Base-by-base conservation (phyloP, 1,140 invertebrate genomes). In the Heterodera carotae region DNA sequence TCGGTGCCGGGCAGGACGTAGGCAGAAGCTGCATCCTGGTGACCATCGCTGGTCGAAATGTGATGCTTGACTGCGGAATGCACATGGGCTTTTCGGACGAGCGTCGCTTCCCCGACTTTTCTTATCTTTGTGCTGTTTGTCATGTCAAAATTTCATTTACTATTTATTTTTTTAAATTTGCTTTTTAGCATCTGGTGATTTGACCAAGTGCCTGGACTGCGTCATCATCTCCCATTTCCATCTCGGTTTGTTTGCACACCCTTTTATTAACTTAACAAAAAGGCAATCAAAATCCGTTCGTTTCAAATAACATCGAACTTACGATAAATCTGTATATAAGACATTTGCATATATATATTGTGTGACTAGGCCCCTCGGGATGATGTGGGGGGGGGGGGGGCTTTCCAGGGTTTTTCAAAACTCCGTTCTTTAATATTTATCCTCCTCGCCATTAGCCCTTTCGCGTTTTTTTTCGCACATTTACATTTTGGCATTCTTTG, bases 11-110 rank as follows among this genome's bases (percentile, higher is more conserved):
- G 18, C 85, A 87, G 60, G 97, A 99, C 93, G 97, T 99, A 39
- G 97, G 97, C 0, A 90, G 97, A 71, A 98, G 96, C 88, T 99
- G 97, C 86, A 94, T 99, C 80, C 88, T 99, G 15, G 91, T 99
- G 0, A 93, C 94, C 0, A 95, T 99, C 90, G 96, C 95, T 66
- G 95, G 95, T 18, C 98, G 98, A 90, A 98, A 98, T 89, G 93
- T 99, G 67, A 99, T 99, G 97, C 89, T 99, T 33, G 97, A 99
- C 88, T 99, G 97, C 90, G 97, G 97, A 56, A 99, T 99, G 97
- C 97, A 99, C 88, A 99, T 99, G 97, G 97, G 97, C 7, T 99
- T 93, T 85, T 96, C 97, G 84, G 97, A 99, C 89, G 96, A 98
- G 81, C 91, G 96, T 83, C 91, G 96, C 80, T 99, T 99, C 89